Evolutionary conservation across 2,113 vertebrate species (phyloP).

Genomic region (Tinamus guttatus): DNA sequence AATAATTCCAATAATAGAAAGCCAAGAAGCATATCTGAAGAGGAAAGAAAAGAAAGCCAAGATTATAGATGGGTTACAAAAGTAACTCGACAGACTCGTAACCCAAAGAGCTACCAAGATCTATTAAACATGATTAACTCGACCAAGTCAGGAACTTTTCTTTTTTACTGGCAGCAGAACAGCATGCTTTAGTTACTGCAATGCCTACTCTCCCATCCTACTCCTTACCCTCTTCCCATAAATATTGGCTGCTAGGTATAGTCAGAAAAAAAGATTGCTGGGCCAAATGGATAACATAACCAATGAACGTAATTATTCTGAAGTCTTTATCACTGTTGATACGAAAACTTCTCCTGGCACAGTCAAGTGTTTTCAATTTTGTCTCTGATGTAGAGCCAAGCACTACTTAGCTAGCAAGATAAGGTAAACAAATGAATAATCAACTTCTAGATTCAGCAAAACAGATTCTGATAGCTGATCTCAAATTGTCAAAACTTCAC

Average conservation of each 20-base stretch:
- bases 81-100: not conserved
- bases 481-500: not conserved
- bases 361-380: not conserved
- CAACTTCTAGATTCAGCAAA: not conserved
- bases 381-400: not conserved
- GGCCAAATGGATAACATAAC: not conserved
- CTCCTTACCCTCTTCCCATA: not conserved
- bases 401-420: not conserved
- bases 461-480: not conserved
- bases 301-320: not conserved
- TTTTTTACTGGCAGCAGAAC: not conserved
- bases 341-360: not conserved
- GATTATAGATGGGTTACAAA: not conserved
- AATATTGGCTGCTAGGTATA: not conserved
- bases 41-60: not conserved
- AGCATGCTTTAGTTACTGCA: not conserved
- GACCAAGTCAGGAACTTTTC: not conserved
- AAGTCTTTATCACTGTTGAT: not conserved
- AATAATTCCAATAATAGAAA: not conserved
- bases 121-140: not conserved
- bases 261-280: not conserved
- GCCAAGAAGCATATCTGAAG: not conserved
- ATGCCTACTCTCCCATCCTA: not conserved
- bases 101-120: not conserved
- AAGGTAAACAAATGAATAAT: not conserved